phyloP scores from a whole-genome alignment of 2,113 vertebrate species.

The Delphinus delphis region DNA sequence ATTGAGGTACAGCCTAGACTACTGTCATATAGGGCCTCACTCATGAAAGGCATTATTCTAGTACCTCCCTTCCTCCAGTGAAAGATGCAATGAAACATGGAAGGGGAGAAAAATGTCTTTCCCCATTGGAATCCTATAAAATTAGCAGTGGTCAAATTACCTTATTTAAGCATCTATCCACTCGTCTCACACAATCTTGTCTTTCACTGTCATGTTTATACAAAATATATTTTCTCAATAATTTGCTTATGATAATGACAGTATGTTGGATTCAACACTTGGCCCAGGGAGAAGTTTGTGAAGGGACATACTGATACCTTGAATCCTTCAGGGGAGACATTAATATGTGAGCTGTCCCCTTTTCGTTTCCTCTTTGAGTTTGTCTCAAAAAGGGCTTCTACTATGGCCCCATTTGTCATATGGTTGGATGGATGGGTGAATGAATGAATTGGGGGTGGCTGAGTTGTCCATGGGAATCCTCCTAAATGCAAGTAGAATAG shows the following conservation, averaged over 20 bases:
- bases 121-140: slow-evolving; percentile 64
- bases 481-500: background rate
- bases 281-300: background rate
- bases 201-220: background rate
- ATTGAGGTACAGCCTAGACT: background rate
- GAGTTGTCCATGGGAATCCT: background rate
- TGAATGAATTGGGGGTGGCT: background rate
- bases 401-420: background rate
- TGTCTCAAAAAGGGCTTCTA: background rate
- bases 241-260: background rate
- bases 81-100: background rate
- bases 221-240: background rate
- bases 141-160: slow-evolving; percentile 71
- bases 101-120: slow-evolving; percentile 47
- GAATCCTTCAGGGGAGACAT: background rate
- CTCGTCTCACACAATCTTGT: slow-evolving; percentile 48
- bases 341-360: background rate
- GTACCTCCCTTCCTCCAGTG: background rate
- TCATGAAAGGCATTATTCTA: background rate
- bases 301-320: background rate
- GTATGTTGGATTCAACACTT: background rate
- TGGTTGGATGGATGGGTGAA: background rate
- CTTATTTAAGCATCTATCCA: slow-evolving; percentile 45
- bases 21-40: background rate
- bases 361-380: background rate